Evolutionary conservation across 2,113 vertebrate species (phyloP).

Genomic region (Anolis sagrei): DNA sequence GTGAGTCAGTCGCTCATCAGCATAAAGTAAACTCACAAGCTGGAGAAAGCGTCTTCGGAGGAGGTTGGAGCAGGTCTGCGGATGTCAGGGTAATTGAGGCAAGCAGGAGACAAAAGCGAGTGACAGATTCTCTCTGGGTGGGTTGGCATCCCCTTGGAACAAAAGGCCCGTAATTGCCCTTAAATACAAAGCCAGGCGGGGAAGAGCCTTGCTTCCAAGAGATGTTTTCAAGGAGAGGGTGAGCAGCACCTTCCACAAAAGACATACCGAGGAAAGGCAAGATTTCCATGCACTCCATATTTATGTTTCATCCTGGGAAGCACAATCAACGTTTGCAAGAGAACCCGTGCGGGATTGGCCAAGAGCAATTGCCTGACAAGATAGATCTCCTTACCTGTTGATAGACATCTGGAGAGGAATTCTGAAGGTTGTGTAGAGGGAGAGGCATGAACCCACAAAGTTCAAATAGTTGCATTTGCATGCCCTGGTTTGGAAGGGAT

Average conservation of each 20-base stretch:
- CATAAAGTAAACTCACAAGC: conserved; percentile 3
- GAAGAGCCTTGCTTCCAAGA: conserved; percentile 73
- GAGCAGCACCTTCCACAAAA: conserved; percentile 72
- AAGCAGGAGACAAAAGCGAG: conserved; percentile 68
- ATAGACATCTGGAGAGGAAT: conserved; percentile 26
- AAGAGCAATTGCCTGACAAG: conserved; percentile 12
- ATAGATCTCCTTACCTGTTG: conserved; percentile 22
- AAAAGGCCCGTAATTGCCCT: conserved; percentile 74
- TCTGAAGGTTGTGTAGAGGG: conserved; percentile 16
- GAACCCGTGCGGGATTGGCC: background rate
- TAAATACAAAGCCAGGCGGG: conserved; percentile 63
- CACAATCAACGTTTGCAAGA: background rate
- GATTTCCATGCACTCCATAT: conserved; percentile 59
- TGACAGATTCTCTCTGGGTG: conserved; percentile 69
- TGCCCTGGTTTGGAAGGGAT: no score
- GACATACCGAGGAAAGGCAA: conserved; percentile 64
- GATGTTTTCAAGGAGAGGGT: conserved; percentile 68
- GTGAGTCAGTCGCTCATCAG: conserved; percentile 45
- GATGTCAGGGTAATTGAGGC: conserved; percentile 68
- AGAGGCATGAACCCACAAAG: background rate
- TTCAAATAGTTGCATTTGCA: background rate
- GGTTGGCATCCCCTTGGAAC: conserved; percentile 66
- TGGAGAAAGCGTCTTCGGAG: conserved; percentile 16
- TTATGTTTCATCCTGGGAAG: conserved; percentile 61
- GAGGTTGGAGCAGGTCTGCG: conserved; percentile 41